Percentiles rank a stretch among this genome's conserved stretches.
These are phyloP conservation scores for Illadopsis cleaveri DNA, from an alignment of 2,113 vertebrate species.

Conservation along the genomic window DNA sequence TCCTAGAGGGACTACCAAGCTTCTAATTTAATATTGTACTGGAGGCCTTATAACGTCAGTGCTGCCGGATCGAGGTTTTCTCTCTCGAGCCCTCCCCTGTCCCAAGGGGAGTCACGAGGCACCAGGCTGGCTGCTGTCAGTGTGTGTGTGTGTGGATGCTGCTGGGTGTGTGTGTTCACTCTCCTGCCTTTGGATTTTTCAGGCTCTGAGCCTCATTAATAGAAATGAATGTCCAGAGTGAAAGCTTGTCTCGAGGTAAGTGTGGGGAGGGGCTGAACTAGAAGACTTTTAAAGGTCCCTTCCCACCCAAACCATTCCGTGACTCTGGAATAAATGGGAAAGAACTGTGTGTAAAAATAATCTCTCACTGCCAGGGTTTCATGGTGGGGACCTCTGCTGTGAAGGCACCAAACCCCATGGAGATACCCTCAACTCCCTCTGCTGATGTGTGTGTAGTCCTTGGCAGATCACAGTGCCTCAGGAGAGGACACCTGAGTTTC, in stretches of 20 bases:
- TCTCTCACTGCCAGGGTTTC: background rate
- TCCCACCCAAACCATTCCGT: background rate
- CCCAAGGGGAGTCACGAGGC: background rate
- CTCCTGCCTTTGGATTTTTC: background rate
- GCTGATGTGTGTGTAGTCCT: background rate
- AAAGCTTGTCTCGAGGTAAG: background rate
- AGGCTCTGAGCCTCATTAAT: background rate
- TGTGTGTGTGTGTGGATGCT: fast-evolving
- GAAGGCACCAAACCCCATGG: background rate
- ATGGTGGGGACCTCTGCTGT: background rate
- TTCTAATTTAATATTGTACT: constrained; percentile 19
- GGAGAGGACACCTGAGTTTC: background rate
- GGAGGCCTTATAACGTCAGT: background rate
- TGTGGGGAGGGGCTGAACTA: background rate
- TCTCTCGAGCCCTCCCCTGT: background rate
- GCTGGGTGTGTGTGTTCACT: background rate
- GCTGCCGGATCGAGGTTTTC: background rate
- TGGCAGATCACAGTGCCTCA: background rate
- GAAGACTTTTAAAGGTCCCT: background rate
- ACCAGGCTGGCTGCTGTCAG: background rate
- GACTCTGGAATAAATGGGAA: background rate
- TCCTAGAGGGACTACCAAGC: background rate
- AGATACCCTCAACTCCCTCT: fast-evolving
- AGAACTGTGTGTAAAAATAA: background rate
- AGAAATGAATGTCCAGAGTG: background rate